Evolutionary conservation across 2,797 vertebrate species (phyloP), one percentile per base, ranked within the genome.

Genomic region (Moxostoma hubbsi): DNA sequence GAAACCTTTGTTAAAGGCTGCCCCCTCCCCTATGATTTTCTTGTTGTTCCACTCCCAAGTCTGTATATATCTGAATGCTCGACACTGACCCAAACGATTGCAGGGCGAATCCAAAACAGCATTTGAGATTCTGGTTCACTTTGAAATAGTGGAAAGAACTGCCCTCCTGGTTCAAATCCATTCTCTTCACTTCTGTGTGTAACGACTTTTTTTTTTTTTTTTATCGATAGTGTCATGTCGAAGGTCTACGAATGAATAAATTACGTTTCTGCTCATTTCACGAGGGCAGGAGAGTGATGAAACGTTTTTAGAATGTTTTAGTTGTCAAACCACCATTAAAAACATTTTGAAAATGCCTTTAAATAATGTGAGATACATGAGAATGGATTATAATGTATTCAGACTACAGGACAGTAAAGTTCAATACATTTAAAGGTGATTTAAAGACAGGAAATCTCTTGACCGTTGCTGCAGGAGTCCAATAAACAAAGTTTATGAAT

Each of bases 201-300:
- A n/a, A n/a, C n/a, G n/a, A n/a, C n/a, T n/a, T n/a, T n/a, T n/a
- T n/a, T n/a, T 78, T 61, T 0, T 2, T 3, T 77, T 84, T 80
- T 16, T 59, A 63, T 81, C 1, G n/a, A 77, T 66, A 51, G 55
- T 50, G 0, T 10, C 5, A 16, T 57, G 76, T 72, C 49, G 65
- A 16, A 80, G 75, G 69, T 73, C 9, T 16, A 81, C 4, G 49
- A 83, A 84, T 74, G 67, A 59, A 18, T 53, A 53, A 59, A 86
- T 85, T 5, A 81, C 15, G 83, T 61, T 65, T 83, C 62, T 51
- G 13, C 47, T 76, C 59, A n/a, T 65, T 58, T 74, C 7, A 0
- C 46, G 2, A 50, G 65, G n/a, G 47, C 75, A 61, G 13, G 55
- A 61, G 51, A 69, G 18, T 47, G 12, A 51, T 13, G 15, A 55